Percentiles rank a stretch among this genome's conserved stretches.
These are phyloP conservation scores for Recurvirostra avosetta DNA, from an alignment of 2,113 vertebrate species.

Conservation along the genomic window DNA sequence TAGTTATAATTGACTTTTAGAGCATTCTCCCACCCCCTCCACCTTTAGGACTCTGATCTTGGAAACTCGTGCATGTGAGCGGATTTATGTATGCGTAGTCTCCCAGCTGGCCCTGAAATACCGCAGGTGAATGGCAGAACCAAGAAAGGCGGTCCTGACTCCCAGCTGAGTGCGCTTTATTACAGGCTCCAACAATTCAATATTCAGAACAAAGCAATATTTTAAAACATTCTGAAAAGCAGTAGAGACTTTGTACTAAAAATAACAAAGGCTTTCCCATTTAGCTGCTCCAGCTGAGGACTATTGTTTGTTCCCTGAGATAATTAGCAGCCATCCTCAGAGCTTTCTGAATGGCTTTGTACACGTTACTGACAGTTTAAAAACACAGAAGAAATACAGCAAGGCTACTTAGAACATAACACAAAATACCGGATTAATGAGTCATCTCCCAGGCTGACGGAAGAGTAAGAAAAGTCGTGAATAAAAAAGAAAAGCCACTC, in stretches of 20 bases:
- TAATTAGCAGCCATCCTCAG: conserved; percentile 31
- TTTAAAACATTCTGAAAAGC: background rate
- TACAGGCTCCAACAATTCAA: background rate
- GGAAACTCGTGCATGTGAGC: background rate
- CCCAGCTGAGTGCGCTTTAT: background rate
- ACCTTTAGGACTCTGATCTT: background rate
- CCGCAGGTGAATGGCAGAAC: background rate
- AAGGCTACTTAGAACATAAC: background rate
- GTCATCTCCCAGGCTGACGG: background rate
- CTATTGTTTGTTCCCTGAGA: background rate
- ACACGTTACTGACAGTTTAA: background rate
- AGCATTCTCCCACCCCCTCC: background rate
- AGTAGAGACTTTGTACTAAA: background rate
- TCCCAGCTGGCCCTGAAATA: background rate
- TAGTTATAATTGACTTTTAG: background rate
- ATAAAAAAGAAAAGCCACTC: background rate
- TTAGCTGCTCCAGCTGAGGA: conserved; percentile 11
- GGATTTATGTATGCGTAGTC: background rate
- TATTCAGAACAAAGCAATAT: background rate
- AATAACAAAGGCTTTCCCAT: conserved; percentile 34
- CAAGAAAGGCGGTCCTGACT: background rate
- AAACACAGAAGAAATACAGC: background rate
- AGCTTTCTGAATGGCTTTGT: conserved; percentile 2
- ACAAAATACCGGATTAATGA: background rate
- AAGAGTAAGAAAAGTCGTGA: background rate